These are phyloP conservation scores for Fulmarus glacialis DNA, from an alignment of 2,113 vertebrate species.

Conservation along the genomic window DNA sequence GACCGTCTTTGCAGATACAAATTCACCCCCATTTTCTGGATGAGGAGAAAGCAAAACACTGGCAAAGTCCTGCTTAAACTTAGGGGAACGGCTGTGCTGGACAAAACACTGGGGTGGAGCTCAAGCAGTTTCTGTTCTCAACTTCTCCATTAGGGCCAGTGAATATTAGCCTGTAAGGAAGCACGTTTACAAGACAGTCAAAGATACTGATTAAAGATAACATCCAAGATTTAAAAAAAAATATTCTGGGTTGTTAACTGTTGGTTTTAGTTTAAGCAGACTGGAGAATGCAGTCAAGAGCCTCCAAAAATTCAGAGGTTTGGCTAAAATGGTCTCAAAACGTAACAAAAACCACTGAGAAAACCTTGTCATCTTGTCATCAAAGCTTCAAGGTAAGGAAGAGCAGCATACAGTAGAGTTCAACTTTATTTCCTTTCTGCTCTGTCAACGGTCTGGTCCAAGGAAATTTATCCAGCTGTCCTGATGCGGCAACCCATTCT, in stretches of 20 bases:
- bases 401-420: background rate
- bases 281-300: background rate
- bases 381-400: background rate
- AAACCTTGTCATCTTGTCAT: background rate
- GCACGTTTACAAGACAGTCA: background rate
- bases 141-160: fast-evolving
- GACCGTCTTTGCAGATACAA: background rate
- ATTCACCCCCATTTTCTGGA: background rate
- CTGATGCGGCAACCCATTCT: background rate
- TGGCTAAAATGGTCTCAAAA: background rate
- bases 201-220: background rate
- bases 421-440: background rate
- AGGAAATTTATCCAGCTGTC: background rate
- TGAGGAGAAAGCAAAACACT: background rate
- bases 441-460: background rate
- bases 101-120: background rate
- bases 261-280: background rate
- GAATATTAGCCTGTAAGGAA: background rate
- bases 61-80: background rate
- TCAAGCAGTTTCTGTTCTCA: background rate
- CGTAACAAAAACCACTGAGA: background rate
- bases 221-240: background rate
- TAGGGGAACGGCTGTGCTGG: background rate
- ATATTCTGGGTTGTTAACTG: background rate
- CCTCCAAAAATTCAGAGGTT: background rate